Evolutionary conservation across 2,888 invertebrate species (phyloP), one percentile per base, ranked within the genome.

Genomic region (Hecatera dysodea): DNA sequence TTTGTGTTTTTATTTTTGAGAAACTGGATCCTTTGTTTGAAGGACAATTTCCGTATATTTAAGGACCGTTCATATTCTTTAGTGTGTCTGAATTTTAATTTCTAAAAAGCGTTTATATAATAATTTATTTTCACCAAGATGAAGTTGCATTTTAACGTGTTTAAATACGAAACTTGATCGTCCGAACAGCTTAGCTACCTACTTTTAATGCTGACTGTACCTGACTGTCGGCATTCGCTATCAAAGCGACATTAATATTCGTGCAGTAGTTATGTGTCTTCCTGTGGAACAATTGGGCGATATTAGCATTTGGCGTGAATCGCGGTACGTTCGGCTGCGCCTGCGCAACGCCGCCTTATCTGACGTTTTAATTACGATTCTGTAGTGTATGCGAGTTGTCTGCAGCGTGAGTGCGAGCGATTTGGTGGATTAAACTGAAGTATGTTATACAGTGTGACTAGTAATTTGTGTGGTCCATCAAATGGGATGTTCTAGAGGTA

Each of bases 301-400:
- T 85, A 90, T 90, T 90, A 88, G 91, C 93, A 92, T 93, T 89
- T 86, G 87, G 87, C 90, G 87, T 89, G 90, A 89, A 90, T 90
- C 76, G 82, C 88, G 76, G 87, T 66, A 72, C 78, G 66, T 48
- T 81, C 80, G 83, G 63, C 39, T 70, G 78, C 70, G 80, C 81
- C 81, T 83, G 80, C 85, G 87, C 90, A 86, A 62, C 87, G 89
- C 87, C 87, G 90, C 92, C 90, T 89, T 93, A 93, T 94, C 93
- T 94, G 94, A 95, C 93, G 90, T 92, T 93, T 95, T 94, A 94
- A 95, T 95, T 95, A 95, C 92, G 88, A 94, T 94, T 91, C 93
- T 87, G 82, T 81, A 78, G 89, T 84, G 88, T 87, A 84, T 88
- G 85, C 85, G 79, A 77, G 72, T 77, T 66, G 64, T 70, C 80